A percentile compares a stretch with the other conserved stretches of the same genome.
phyloP scores from a whole-genome alignment of 1,140 invertebrate species.

The Trichomalopsis sarcophagae region DNA sequence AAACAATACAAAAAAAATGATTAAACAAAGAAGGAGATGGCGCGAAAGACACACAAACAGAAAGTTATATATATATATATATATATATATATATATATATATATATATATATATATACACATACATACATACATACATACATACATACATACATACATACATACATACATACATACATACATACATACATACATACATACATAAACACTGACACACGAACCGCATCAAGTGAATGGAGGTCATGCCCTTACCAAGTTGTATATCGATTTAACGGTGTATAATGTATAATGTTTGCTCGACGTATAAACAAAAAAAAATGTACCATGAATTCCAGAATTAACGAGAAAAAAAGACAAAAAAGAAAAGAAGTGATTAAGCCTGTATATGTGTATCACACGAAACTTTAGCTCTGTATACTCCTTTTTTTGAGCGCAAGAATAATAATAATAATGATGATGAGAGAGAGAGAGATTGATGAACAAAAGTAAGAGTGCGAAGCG shows the following conservation, averaged over 20 bases:
- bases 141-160: slow-evolving; percentile 33
- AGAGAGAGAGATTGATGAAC: not conserved
- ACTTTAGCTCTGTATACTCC: slow-evolving; percentile 37
- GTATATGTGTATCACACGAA: slow-evolving; percentile 34
- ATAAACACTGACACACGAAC: not conserved
- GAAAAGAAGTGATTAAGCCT: slow-evolving; percentile 14
- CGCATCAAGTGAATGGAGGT: not conserved
- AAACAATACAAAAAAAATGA: slow-evolving; percentile 10
- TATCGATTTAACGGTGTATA: slow-evolving; percentile 41
- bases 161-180: slow-evolving; percentile 21
- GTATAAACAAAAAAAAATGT: slow-evolving; percentile 21
- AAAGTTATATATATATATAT: slow-evolving; percentile 43
- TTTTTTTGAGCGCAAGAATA: slow-evolving; percentile 18
- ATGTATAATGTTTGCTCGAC: slow-evolving; percentile 45
- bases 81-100: too few species aligned
- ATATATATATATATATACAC: slow-evolving; percentile 41
- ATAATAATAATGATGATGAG: not conserved
- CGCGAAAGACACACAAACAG: not conserved
- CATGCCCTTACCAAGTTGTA: slow-evolving; percentile 29
- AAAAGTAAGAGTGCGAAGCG: not conserved
- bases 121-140: slow-evolving; percentile 35
- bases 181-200: not conserved
- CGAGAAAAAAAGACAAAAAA: not conserved
- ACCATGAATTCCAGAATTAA: slow-evolving; percentile 28
- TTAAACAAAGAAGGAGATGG: not conserved